Base-by-base conservation (phyloP, 2,113 vertebrate species). In the Picathartes gymnocephalus region DNA sequence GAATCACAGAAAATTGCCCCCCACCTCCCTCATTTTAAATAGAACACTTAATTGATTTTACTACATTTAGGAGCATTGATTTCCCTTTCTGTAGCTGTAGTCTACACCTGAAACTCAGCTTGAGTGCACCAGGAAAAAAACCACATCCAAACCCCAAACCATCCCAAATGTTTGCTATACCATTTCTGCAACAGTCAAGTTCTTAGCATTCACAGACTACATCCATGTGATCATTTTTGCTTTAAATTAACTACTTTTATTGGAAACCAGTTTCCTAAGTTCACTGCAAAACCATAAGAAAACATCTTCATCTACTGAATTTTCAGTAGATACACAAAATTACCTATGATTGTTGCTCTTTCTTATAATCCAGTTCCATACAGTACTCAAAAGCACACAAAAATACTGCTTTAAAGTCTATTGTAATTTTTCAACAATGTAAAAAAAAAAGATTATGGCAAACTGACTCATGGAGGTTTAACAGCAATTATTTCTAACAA, bases 1-100 rank as follows among this genome's bases (percentile, higher is more conserved):
- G 30, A 80, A 39, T 15, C 22, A 1, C 4, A 71, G 31, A 72
- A 65, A 73, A 39, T 4, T 37, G 7, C 1, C 8, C 25, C 18
- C 11, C 2, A 9, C 5, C 11, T 4, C 5, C 6, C 9, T 4
- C 8, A 13, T 15, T 72, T 76, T 30, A 35, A 4, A 16, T 1
- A 47, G 8, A 62, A 15, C 23, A 66, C 5, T 68, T 35, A 12
- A 61, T 5, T 27, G 17, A 68, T 76, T 79, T 92, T 50, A 62
- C 20, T 77, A 33, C 23, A 11, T 70, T 81, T 28, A 45, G 25
- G 60, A 70, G 23, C 61, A 18, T 4, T 58, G 27, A 50, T 15
- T 73, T 8, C 12, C 44, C 30, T 57, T 79, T 27, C 18, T 83
- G 21, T 14, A 80, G 54, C 9, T 22, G 16, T 4, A 58, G 44